A percentile compares a stretch with the other conserved stretches of the same genome.
phyloP scores from a whole-genome alignment of 2,797 vertebrate genomes.

The Parambassis ranga region DNA sequence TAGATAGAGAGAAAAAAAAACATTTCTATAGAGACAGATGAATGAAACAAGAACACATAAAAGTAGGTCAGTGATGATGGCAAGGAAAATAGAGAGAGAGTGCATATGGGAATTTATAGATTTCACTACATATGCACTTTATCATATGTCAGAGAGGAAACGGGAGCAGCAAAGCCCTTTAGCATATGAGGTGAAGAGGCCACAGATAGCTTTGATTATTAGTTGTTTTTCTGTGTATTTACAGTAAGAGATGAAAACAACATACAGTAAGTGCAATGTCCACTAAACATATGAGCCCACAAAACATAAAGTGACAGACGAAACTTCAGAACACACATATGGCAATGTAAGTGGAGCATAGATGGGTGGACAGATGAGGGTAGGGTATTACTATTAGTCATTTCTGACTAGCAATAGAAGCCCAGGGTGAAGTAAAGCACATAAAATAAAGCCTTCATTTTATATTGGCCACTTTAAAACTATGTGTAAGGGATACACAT shows the following conservation, averaged over 20 bases:
- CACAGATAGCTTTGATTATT: not conserved
- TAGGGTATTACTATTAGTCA: not conserved
- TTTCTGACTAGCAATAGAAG: not conserved
- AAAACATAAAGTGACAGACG: conserved; percentile 7
- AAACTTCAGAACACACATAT: not conserved
- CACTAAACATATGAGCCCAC: conserved; percentile 1
- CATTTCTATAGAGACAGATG: conserved; percentile 31
- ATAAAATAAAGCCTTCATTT: no score
- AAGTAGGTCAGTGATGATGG: conserved; percentile 43
- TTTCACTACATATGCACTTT: not conserved
- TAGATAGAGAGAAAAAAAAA: not conserved
- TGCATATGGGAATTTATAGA: conserved; percentile 2
- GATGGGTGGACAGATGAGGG: not conserved
- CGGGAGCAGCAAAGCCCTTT: conserved; percentile 1
- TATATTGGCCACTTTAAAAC: no score
- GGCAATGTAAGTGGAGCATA: not conserved
- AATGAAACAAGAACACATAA: conserved; percentile 31
- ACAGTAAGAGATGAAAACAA: conserved; percentile 21
- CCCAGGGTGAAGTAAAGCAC: not conserved
- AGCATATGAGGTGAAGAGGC: not conserved
- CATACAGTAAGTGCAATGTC: conserved; percentile 6
- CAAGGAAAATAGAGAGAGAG: not conserved
- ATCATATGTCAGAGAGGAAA: not conserved
- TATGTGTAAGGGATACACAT: not conserved
- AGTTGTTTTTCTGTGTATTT: not conserved